Percentiles rank a stretch among this genome's conserved stretches.
These are phyloP conservation scores for Theodoxus fluviatilis DNA, from an alignment of 2,888 invertebrate species.

Conservation along the genomic window DNA sequence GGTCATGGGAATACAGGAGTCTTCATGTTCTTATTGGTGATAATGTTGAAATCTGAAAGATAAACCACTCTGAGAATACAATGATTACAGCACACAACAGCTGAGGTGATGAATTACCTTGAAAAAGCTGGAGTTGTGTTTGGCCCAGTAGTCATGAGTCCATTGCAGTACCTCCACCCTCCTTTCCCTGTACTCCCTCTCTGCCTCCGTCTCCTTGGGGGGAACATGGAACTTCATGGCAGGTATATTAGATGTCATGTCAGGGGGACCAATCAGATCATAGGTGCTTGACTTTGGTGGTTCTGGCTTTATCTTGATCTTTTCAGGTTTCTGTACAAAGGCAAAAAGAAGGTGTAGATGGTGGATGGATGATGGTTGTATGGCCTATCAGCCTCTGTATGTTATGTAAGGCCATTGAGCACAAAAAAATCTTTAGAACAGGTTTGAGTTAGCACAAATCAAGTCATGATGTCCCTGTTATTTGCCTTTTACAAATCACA, in stretches of 20 bases:
- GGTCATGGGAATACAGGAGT: too few species aligned
- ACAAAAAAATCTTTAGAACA: not conserved
- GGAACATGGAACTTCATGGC: slow-evolving; percentile 75
- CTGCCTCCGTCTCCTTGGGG: slow-evolving; percentile 74
- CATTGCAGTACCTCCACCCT: slow-evolving; percentile 78
- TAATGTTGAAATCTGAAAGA: not conserved
- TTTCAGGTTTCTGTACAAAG: slow-evolving; percentile 23
- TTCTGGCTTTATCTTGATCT: slow-evolving; percentile 29
- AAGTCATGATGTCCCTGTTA: too few species aligned
- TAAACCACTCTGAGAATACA: not conserved
- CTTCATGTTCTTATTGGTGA: not conserved
- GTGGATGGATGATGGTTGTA: too few species aligned
- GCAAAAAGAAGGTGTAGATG: not conserved
- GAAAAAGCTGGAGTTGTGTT: slow-evolving; percentile 80
- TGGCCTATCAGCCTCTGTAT: too few species aligned
- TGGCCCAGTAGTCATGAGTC: slow-evolving; percentile 85
- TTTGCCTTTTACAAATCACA: too few species aligned
- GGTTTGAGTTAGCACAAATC: too few species aligned
- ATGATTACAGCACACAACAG: not conserved
- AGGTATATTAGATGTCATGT: slow-evolving; percentile 80
- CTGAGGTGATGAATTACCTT: slow-evolving; percentile 67
- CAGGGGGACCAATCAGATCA: slow-evolving; percentile 82
- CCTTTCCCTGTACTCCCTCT: slow-evolving; percentile 73
- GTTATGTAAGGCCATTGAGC: not conserved
- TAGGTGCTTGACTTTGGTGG: slow-evolving; percentile 35